Conservation (phyloP, 2,113 vertebrate species). For the Procavia capensis region DNA sequence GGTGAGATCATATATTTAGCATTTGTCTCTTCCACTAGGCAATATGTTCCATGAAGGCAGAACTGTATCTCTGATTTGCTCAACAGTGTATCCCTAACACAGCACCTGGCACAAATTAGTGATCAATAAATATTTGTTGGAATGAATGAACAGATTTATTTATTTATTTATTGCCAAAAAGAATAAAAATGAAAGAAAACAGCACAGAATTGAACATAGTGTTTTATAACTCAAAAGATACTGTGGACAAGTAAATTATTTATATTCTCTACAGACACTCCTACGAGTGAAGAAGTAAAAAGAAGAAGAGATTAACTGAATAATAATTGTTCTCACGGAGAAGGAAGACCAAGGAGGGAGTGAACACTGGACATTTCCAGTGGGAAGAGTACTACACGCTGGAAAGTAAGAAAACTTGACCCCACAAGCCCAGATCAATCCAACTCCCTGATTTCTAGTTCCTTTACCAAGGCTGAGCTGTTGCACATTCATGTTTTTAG, state of each 20-base stretch:
- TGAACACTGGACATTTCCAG: neutral
- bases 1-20: neutral
- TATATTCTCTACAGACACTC: neutral
- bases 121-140: constrained; percentile 30
- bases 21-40: neutral
- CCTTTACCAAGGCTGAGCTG: neutral
- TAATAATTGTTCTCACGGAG: neutral
- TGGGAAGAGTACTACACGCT: neutral
- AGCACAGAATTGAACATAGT: neutral
- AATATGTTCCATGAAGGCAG: constrained; percentile 18
- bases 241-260: constrained; percentile 43
- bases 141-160: constrained; percentile 44
- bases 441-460: neutral
- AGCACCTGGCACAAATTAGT: neutral
- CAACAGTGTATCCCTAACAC: neutral
- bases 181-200: constrained; percentile 47
- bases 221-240: constrained; percentile 53
- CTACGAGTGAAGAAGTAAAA: constrained; percentile 5
- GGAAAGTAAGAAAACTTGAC: constrained; percentile 34
- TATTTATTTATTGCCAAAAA: constrained; percentile 29
- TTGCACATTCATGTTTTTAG: neutral
- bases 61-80: constrained; percentile 6
- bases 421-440: neutral
- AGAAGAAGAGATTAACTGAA: constrained; percentile 30
- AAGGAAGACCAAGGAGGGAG: neutral